Base-by-base conservation (phyloP, 2,888 invertebrate species). In the Rapana venosa region DNA sequence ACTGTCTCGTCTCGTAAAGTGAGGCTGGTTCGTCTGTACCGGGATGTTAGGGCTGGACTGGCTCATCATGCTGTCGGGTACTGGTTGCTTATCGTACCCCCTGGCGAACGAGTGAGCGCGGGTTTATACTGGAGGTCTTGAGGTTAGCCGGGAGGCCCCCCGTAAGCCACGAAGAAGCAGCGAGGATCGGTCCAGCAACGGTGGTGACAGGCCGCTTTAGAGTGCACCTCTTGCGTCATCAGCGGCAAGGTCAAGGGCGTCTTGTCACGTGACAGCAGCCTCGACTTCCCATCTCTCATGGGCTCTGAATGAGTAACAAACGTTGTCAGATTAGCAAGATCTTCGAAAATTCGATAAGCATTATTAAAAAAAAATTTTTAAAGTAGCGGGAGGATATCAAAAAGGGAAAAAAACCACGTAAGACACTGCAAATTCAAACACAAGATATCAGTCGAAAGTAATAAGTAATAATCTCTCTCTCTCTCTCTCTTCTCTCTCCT, bases 191-290 rank as follows among this genome's bases (percentile, higher is more conserved):
- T 70, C 88, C 88, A 88, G 84, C 88, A 88, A 15, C n/a, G 30
- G 11, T 84, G 88, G n/a, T 88, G 88, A 32, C 88, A 88, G 15
- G 36, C 35, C 8, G 58, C 70, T 20, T 35, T 32, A 8, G 66
- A 84, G 61, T 2, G 20, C 61, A 88, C 84, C 2, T 1, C 8
- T 5, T 5, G 26, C n/a, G n/a, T 36, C 22, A 30, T 47, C 58
- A 88, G 84, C 2, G 88, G 81, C 26, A 61, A n/a, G n/a, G 70
- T n/a, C 84, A 88, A n/a, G 70, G 88, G 88, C 36, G 66, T 58
- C 35, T 70, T 84, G 88, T 84, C 84, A 36, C 88, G 83, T 66
- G 83, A 20, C 66, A 88, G 47, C 58, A 88, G 20, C 36, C 32
- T 61, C 20, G 88, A 47, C 36, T 79, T 74, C 47, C 88, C 88